Conservation (phyloP, 2,888 invertebrate species). For the Heliconius charithonia region DNA sequence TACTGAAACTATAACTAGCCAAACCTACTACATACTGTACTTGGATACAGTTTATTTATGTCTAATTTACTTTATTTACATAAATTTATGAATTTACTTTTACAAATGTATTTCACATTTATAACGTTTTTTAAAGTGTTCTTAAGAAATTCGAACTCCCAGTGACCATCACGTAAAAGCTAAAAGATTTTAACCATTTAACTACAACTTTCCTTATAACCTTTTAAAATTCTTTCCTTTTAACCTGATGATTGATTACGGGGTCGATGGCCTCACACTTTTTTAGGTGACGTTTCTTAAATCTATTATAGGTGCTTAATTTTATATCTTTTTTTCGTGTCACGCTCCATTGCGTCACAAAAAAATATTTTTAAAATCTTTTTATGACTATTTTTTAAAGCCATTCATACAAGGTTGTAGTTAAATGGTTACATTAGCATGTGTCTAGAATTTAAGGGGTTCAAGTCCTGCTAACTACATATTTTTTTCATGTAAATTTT, state of each 20-base stretch:
- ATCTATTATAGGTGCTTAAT: slow-evolving; percentile 34
- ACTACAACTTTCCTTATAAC: neutral
- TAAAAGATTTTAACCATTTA: neutral
- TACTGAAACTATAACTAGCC: too few relatives aligned
- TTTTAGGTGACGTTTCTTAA: slow-evolving; percentile 35
- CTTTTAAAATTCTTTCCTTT: slow-evolving; percentile 22
- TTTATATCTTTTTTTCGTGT: slow-evolving; percentile 29
- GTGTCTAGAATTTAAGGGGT: neutral
- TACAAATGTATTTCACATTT: too few relatives aligned
- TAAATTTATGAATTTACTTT: too few relatives aligned
- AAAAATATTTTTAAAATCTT: neutral
- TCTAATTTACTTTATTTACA: too few relatives aligned
- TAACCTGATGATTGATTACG: slow-evolving; percentile 45
- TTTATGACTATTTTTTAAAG: neutral
- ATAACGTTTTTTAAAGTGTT: neutral
- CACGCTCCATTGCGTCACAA: slow-evolving; percentile 22
- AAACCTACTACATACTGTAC: too few relatives aligned
- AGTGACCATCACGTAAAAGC: neutral
- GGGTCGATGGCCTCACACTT: slow-evolving; percentile 46
- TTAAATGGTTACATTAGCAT: neutral
- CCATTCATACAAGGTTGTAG: neutral
- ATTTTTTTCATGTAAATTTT: too few relatives aligned
- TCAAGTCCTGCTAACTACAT: neutral
- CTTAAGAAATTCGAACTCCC: neutral
- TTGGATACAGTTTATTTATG: too few relatives aligned